These are phyloP conservation scores for Sipha maydis DNA, from an alignment of 2,888 invertebrate species.

Conservation along the genomic window DNA sequence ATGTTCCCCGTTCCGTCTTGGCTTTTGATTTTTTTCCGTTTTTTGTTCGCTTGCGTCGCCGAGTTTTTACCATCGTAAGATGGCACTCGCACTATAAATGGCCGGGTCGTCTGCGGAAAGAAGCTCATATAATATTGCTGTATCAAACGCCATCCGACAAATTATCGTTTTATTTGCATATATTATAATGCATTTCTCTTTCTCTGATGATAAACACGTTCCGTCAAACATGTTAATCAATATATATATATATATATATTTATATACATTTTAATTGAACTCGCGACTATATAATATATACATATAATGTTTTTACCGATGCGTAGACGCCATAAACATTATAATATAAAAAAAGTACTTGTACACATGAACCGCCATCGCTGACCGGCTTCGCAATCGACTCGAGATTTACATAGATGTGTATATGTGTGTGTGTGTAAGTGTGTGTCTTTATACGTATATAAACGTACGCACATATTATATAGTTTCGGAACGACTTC, in stretches of 20 bases:
- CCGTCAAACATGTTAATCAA: constrained; percentile 44
- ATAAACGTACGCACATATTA: neutral
- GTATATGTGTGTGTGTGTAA: neutral
- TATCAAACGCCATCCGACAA: constrained; percentile 43
- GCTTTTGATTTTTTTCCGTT: neutral
- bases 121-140: constrained; percentile 13
- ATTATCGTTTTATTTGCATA: constrained; percentile 41
- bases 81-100: neutral
- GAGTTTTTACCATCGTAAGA: neutral
- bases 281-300: neutral
- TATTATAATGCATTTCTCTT: neutral
- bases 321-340: neutral
- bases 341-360: neutral
- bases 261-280: constrained; percentile 19
- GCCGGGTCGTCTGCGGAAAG: neutral
- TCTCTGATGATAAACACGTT: constrained; percentile 31
- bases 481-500: constrained; percentile 35
- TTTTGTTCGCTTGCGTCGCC: neutral
- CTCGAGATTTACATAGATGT: neutral
- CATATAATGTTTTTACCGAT: neutral
- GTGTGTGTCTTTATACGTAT: neutral
- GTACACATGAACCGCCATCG: neutral
- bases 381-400: neutral
- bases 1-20: neutral
- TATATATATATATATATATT: neutral